Base-by-base conservation (phyloP, 2,888 invertebrate species). In the Platerodrilus igneus region DNA sequence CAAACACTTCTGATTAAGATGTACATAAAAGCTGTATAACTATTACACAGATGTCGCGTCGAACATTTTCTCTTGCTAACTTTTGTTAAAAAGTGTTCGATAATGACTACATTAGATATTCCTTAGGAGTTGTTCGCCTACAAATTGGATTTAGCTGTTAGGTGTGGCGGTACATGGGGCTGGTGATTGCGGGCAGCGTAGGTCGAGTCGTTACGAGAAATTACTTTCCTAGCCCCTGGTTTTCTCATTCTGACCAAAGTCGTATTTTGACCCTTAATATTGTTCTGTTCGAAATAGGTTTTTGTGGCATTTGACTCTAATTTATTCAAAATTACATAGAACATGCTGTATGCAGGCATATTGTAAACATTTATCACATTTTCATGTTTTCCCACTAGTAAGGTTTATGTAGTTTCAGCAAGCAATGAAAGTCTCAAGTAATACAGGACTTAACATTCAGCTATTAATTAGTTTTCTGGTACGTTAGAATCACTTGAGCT, bases 81-180 rank as follows among this genome's bases (percentile, higher is more conserved):
- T 21, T 25, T 26, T 38, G 43, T 33, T 38, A 28, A 18, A 37
- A 36, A 42, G 42, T 32, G 31, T 40, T 41, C 45, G 27, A 36
- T 41, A 41, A 45, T 45, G 37, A 41, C 45, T 37, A 29, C 36
- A 41, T 45, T 45, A 45, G 29, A 40, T 45, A 45, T 45, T 45
- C 45, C 32, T 30, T 31, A 37, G 40, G 33, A 40, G 45, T 45
- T 39, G 45, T 45, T 36, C 41, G 45, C 37, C 45, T 45, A 45
- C 45, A 45, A 45, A 45, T 45, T 45, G 45, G 45, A 45, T 45
- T 40, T 45, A 37, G 40, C 40, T 37, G 40, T 45, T 45, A 45
- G 45, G 45, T 45, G 45, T 45, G 45, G 45, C 45, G 36, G 29
- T 45, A 45, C 45, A 45, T 33, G 37, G 37, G 35, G 40, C 36